phyloP scores from a whole-genome alignment of 2,888 invertebrate species.

The Bombylius major region DNA sequence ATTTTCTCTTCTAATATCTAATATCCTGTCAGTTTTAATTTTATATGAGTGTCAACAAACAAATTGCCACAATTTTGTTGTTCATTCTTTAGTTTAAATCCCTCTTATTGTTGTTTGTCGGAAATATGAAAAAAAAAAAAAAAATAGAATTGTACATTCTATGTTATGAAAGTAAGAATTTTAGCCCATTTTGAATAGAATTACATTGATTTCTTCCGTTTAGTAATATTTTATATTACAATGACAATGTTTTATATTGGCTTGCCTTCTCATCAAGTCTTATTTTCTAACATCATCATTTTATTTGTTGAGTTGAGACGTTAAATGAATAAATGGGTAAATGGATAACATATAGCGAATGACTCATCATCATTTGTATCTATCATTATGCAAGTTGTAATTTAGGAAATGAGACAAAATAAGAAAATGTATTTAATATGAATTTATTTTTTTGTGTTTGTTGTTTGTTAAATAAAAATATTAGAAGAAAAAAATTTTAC shows the following conservation, averaged over 20 bases:
- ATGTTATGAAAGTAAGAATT: no score
- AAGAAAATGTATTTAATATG: no score
- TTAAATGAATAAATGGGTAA: neutral
- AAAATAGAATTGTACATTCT: no score
- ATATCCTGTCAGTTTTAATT: slow-evolving; percentile 6
- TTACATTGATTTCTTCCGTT: neutral
- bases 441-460: no score
- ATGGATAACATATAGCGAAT: neutral
- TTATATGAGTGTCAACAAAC: slow-evolving; percentile 11
- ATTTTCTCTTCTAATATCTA: slow-evolving; percentile 2
- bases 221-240: neutral
- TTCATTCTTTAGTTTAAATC: neutral
- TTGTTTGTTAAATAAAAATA: no score
- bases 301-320: neutral
- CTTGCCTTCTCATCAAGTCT: no score
- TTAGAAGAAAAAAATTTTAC: no score
- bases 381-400: no score
- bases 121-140: neutral
- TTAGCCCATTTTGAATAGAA: no score
- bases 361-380: no score
- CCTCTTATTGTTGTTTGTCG: neutral
- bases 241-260: neutral
- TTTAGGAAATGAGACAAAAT: no score
- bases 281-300: no score
- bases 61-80: slow-evolving; percentile 11